phyloP scores from a whole-genome alignment of 1,140 invertebrate species.

The Gonatopus flavifemur region DNA sequence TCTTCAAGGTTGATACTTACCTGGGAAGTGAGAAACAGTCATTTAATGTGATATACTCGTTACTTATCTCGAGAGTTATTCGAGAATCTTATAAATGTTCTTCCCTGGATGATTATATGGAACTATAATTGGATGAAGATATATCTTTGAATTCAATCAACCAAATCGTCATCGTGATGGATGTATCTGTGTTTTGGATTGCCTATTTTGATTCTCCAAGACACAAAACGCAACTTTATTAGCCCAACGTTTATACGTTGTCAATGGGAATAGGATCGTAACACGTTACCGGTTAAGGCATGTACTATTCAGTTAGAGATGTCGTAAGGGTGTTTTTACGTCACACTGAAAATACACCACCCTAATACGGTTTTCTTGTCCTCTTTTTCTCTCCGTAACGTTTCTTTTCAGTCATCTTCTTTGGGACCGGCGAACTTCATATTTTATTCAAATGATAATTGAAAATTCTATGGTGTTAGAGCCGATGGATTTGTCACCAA shows the following conservation, averaged over 20 bases:
- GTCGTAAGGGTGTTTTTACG: constrained; percentile 32
- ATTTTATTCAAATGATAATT: constrained; percentile 50
- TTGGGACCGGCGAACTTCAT: constrained; percentile 16
- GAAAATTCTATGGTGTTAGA: constrained; percentile 46
- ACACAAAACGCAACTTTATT: too few relatives aligned
- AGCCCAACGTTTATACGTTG: too few relatives aligned
- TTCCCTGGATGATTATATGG: too few relatives aligned
- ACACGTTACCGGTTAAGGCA: constrained; percentile 20
- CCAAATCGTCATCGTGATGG: too few relatives aligned
- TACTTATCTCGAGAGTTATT: too few relatives aligned
- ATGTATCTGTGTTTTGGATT: too few relatives aligned
- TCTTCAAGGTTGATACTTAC: too few relatives aligned
- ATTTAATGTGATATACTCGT: too few relatives aligned
- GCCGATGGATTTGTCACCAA: constrained; percentile 48
- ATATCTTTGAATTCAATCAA: too few relatives aligned
- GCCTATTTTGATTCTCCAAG: constrained; percentile 2
- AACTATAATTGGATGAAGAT: too few relatives aligned
- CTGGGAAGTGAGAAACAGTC: too few relatives aligned
- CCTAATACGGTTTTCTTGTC: constrained; percentile 9
- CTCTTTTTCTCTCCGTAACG: constrained; percentile 11
- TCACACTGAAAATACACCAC: constrained; percentile 35
- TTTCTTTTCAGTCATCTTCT: constrained; percentile 1
- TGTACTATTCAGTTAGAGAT: constrained; percentile 38
- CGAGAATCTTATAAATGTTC: too few relatives aligned
- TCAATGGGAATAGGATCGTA: constrained; percentile 12